These are phyloP conservation scores for Brachypodius melanocephalos DNA, from an alignment of 2,113 vertebrate species.

Conservation along the genomic window DNA sequence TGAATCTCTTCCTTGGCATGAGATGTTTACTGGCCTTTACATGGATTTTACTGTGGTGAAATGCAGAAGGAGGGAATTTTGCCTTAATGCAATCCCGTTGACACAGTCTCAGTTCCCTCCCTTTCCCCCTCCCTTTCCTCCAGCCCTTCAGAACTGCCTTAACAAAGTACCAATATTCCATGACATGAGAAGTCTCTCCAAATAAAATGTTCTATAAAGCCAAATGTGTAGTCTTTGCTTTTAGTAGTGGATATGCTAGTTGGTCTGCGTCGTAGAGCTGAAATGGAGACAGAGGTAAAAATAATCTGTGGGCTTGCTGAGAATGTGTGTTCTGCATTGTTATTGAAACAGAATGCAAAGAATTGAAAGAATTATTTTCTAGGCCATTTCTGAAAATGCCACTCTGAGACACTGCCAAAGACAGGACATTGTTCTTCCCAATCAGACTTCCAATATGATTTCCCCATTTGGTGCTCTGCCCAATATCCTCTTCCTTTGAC, in stretches of 20 bases:
- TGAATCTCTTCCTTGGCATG: slow-evolving; percentile 21
- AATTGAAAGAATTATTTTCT: neutral
- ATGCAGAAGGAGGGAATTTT: slow-evolving; percentile 49
- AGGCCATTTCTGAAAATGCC: neutral
- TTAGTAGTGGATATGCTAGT: neutral
- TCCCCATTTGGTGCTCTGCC: neutral
- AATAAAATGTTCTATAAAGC: slow-evolving; percentile 69
- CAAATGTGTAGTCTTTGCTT: neutral
- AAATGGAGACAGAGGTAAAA: neutral
- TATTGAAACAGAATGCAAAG: neutral
- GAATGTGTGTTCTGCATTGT: neutral
- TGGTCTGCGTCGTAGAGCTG: neutral
- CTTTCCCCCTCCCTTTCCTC: neutral
- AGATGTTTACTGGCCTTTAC: neutral
- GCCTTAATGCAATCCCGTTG: slow-evolving; percentile 30
- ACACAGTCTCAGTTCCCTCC: neutral
- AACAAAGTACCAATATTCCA: slow-evolving; percentile 46
- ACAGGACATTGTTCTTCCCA: neutral
- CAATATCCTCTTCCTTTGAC: neutral
- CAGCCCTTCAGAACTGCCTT: slow-evolving; percentile 54
- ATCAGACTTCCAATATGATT: neutral
- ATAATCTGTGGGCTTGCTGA: neutral
- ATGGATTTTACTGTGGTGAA: neutral
- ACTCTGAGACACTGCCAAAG: neutral
- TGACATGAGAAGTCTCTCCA: neutral